Conservation (phyloP, 1,140 invertebrate species). For the Macrobrachium nipponense region DNA sequence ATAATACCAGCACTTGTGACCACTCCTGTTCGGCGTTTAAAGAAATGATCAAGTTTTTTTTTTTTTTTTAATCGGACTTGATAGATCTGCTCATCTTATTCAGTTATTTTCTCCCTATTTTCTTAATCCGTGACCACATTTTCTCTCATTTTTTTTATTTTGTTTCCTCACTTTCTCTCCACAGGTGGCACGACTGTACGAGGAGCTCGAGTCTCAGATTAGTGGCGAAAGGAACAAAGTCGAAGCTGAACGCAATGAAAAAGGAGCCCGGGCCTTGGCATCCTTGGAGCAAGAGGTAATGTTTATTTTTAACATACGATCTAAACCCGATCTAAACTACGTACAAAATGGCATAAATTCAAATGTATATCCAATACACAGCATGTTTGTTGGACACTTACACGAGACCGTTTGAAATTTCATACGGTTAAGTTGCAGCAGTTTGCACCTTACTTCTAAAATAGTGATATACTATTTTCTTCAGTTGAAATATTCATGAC, state of each 20-base stretch:
- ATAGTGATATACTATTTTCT: too few species aligned
- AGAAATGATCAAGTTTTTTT: not conserved
- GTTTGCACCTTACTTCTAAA: too few species aligned
- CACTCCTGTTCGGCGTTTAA: too few species aligned
- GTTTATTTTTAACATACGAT: not conserved
- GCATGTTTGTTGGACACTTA: too few species aligned
- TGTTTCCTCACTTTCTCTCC: not conserved
- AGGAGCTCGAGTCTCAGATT: conserved; percentile 53
- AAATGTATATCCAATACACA: too few species aligned
- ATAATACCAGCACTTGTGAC: too few species aligned
- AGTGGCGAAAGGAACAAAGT: conserved; percentile 34
- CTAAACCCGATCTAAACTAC: not conserved
- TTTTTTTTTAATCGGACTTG: not conserved
- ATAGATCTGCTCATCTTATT: not conserved
- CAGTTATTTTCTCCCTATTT: not conserved
- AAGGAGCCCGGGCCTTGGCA: conserved; percentile 9
- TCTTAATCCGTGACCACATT: not conserved
- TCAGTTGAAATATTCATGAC: too few species aligned
- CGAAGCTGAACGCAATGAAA: not conserved
- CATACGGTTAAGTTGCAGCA: too few species aligned
- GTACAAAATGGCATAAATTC: too few species aligned
- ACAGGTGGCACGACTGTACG: conserved; percentile 48
- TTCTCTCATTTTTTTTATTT: not conserved
- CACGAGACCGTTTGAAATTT: too few species aligned
- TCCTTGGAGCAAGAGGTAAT: conserved; percentile 32